Evolutionary conservation across 2,797 vertebrate species (phyloP).

Genomic region (Clarias fuscus): DNA sequence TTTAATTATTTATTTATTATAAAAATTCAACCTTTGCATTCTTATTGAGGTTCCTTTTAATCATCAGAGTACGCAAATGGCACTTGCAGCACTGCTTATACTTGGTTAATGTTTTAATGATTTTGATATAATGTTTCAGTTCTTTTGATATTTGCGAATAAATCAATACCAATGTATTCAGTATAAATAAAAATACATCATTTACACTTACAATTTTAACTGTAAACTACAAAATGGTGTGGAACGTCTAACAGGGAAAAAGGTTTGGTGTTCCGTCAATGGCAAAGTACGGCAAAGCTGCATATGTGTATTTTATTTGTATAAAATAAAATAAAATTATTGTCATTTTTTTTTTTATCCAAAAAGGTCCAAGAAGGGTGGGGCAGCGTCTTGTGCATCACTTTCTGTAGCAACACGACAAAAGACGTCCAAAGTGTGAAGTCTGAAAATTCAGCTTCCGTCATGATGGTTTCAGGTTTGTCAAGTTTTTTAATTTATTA

Average conservation of each 20-base stretch:
- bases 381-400: no score
- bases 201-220: not conserved
- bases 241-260: not conserved
- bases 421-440: not conserved
- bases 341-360: no score
- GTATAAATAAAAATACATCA: not conserved
- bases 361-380: fast-evolving
- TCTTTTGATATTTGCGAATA: not conserved
- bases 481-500: not conserved
- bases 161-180: no score
- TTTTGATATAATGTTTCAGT: not conserved
- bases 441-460: not conserved
- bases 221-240: not conserved
- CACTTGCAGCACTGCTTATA: not conserved
- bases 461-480: not conserved
- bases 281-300: no score
- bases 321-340: no score
- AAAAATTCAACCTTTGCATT: not conserved
- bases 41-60: not conserved
- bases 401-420: not conserved
- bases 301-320: not conserved
- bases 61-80: not conserved
- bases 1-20: not conserved
- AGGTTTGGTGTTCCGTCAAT: not conserved
- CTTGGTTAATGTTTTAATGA: not conserved